Base-by-base conservation (phyloP, 1,140 invertebrate genomes). In the Periplaneta americana region DNA sequence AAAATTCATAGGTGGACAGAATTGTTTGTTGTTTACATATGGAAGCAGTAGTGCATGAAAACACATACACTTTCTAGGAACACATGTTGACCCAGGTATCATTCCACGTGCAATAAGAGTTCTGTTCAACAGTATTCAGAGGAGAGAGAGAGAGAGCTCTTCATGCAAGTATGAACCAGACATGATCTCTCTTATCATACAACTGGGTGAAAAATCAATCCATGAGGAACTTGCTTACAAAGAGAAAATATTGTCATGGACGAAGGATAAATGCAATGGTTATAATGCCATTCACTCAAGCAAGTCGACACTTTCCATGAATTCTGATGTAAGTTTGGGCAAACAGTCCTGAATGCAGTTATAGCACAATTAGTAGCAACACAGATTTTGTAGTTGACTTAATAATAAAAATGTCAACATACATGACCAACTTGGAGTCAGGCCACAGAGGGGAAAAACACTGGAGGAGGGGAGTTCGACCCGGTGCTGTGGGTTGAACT, bases 41-140 rank as follows among this genome's bases (percentile, higher is more conserved):
- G 96, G 96, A 85, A 93, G 94, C 2, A 94, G 94, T n/a, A 94
- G 92, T 86, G 92, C 92, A 28, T 96, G 97, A 0, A 98, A 98
- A 98, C 97, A 0, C 97, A 93, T 85, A 98, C 97, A 0, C 9
- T 37, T 79, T 34, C 48, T 80, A 85, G 80, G 83, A 31, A 77
- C 75, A 57, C 31, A 10, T 32, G 74, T 78, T 34, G 75, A 82
- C 17, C 83, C 84, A 17, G 96, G 96, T 5, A 90, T 98, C 36
- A 91, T 98, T 78, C 96, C 96, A 1, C 89, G 96, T 28, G 92
- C 94, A 0, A 85, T 98, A 17, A 95, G 96, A 85, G 93, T 94
- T 84, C 88, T 98, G 0, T 98, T 97, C 84, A 91, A 87, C 85
- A 87, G 85, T 66, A 85, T 91, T 80, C 86, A 86, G 81, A 86